A percentile compares a stretch with the other conserved stretches of the same genome.
These are phyloP conservation scores for Thalassoma bifasciatum DNA, from an alignment of 2,113 vertebrate species.

Conservation along the genomic window DNA sequence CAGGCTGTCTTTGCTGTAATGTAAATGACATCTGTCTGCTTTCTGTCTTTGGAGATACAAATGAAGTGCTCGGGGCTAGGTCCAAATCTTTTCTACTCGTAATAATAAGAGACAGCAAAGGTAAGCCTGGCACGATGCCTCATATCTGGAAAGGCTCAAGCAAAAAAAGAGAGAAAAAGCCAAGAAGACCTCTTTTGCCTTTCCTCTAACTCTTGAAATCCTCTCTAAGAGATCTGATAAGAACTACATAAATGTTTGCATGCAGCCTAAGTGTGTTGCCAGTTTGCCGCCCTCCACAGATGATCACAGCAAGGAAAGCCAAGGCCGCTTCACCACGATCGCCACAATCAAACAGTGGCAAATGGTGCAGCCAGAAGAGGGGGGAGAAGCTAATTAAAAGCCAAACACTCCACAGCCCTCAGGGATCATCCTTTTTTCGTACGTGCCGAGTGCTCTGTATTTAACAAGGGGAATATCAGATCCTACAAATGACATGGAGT, in stretches of 20 bases:
- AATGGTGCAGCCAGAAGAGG: constrained; percentile 39
- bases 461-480: constrained; percentile 64
- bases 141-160: constrained; percentile 15
- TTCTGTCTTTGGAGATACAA: constrained; percentile 63
- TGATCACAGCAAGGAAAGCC: constrained; percentile 35
- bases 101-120: constrained; percentile 76
- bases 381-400: constrained; percentile 77
- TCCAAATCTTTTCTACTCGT: constrained; percentile 47
- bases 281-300: constrained; percentile 30
- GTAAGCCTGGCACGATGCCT: constrained; percentile 47
- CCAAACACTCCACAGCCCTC: constrained; percentile 65
- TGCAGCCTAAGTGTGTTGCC: constrained; percentile 11
- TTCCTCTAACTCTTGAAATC: background rate
- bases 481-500: constrained; percentile 73
- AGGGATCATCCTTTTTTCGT: constrained; percentile 65
- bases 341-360: constrained; percentile 58
- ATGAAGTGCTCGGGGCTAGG: constrained; percentile 58
- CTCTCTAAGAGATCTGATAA: constrained; percentile 27
- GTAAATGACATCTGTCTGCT: constrained; percentile 78
- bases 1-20: constrained; percentile 59
- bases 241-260: constrained; percentile 23
- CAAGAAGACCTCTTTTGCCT: constrained; percentile 23
- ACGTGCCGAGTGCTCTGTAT: constrained; percentile 72
- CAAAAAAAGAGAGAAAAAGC: constrained; percentile 25
- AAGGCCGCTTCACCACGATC: constrained; percentile 33